Evolutionary conservation across 2,888 invertebrate genomes (phyloP).

Genomic region (Amiota communis): DNA sequence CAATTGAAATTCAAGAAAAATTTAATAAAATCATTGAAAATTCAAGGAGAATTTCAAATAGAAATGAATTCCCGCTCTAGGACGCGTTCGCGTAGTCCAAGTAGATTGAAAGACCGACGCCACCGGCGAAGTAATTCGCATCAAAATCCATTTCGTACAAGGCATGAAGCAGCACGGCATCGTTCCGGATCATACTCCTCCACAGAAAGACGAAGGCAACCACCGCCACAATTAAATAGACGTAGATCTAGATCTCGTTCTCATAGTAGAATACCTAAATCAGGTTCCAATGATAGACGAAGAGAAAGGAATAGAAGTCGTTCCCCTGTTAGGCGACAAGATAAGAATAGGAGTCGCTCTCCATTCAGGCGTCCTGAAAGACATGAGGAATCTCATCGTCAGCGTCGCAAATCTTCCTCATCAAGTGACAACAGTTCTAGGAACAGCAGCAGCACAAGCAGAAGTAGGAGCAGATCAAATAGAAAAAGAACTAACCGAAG

Average conservation of each 20-base stretch:
- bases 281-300: conserved; percentile 14
- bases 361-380: too few relatives aligned
- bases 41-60: neutral
- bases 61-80: conserved; percentile 38
- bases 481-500: conserved; percentile 37
- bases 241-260: conserved; percentile 7
- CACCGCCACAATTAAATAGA: neutral
- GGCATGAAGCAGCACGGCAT: conserved; percentile 22
- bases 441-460: conserved; percentile 35
- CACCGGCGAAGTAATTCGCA: neutral
- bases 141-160: neutral
- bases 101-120: neutral
- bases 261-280: neutral
- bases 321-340: too few relatives aligned
- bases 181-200: neutral
- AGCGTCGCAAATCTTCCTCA: conserved; percentile 24
- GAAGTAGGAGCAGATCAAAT: conserved; percentile 17
- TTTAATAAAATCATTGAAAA: too few relatives aligned
- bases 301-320: conserved; percentile 25
- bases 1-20: too few relatives aligned
- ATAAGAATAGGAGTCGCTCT: too few relatives aligned
- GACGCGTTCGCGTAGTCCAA: conserved; percentile 35
- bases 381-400: too few relatives aligned
- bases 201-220: conserved; percentile 23
- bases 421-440: conserved; percentile 39